Percentiles rank a stretch among this genome's conserved stretches.
Conservation (phyloP, 2,113 vertebrate genomes). For the Ranitomeya variabilis region DNA sequence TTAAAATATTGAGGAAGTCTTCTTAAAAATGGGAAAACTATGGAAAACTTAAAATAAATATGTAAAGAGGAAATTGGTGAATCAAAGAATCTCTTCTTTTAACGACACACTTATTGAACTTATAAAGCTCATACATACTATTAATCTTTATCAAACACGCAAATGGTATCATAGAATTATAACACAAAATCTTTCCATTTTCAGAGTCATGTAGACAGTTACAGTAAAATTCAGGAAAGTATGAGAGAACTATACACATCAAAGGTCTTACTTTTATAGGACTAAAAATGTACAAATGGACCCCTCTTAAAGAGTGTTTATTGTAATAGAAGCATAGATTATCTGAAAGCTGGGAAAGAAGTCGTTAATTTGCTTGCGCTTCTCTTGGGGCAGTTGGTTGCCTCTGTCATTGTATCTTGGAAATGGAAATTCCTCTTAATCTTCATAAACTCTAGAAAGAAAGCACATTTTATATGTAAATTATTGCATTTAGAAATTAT, state of each 20-base stretch:
- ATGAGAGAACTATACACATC: conserved; percentile 69
- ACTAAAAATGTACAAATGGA: conserved; percentile 82
- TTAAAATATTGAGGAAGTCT: neutral
- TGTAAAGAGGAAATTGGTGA: neutral
- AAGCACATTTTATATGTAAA: neutral
- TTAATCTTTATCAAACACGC: conserved; percentile 67
- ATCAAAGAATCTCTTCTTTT: conserved; percentile 7
- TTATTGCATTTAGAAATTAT: neutral
- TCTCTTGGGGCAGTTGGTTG: neutral
- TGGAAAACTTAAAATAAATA: neutral
- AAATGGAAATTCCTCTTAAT: neutral
- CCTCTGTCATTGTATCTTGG: neutral
- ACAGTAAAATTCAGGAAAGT: conserved; percentile 64
- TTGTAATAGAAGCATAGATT: conserved; percentile 75
- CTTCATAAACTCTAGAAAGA: conserved; percentile 46
- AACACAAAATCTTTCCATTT: conserved; percentile 60
- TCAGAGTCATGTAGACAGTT: conserved; percentile 63
- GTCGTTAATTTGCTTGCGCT: conserved; percentile 65
- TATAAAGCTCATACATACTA: conserved; percentile 76
- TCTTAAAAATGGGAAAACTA: neutral
- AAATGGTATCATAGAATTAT: conserved; percentile 59
- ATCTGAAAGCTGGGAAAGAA: conserved; percentile 67
- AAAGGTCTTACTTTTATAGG: conserved; percentile 69
- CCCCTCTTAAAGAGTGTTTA: conserved; percentile 77
- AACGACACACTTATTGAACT: conserved; percentile 64